Conservation (phyloP, 2,113 vertebrate species). For the Todiramphus saurophagus region DNA sequence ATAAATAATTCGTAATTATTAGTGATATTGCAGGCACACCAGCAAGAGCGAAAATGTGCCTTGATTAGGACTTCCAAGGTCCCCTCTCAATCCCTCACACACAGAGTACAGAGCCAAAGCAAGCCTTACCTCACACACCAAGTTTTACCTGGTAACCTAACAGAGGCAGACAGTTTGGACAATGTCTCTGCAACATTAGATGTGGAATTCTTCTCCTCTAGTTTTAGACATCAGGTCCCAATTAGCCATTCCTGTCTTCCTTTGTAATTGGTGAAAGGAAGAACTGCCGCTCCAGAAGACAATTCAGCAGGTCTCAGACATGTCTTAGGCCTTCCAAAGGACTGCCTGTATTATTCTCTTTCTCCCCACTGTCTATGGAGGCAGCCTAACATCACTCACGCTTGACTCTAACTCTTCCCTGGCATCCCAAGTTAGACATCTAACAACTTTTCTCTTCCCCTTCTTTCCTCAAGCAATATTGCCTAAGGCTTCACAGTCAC, state of each 20-base stretch:
- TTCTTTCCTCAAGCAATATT: neutral
- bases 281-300: neutral
- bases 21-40: neutral
- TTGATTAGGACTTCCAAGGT: neutral
- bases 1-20: conserved; percentile 2
- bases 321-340: neutral
- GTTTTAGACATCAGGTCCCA: neutral
- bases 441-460: neutral
- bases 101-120: neutral
- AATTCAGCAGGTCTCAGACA: neutral
- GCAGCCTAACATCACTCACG: neutral
- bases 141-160: neutral
- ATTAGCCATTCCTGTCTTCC: neutral
- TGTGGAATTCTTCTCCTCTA: neutral
- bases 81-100: neutral
- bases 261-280: neutral
- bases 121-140: neutral
- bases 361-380: neutral
- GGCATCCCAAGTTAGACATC: neutral
- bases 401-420: neutral
- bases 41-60: neutral
- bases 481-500: neutral
- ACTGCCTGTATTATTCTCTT: neutral
- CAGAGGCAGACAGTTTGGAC: neutral
- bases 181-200: neutral